phyloP scores from a whole-genome alignment of 2,888 invertebrate genomes.

The Amorpha juglandis region DNA sequence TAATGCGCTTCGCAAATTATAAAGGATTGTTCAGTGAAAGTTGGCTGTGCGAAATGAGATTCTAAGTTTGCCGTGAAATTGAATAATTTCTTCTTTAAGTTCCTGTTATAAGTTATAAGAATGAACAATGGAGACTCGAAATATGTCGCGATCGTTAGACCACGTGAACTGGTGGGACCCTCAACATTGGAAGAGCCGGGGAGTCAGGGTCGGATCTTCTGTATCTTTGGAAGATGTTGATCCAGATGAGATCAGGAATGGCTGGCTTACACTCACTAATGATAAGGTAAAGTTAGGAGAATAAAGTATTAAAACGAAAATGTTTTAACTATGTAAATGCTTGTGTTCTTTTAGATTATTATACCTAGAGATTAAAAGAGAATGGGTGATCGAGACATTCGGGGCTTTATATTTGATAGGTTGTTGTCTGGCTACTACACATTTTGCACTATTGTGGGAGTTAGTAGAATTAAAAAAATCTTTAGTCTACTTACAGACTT shows the following conservation, averaged over 20 bases:
- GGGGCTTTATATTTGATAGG: too few relatives aligned
- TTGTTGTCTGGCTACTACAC: too few relatives aligned
- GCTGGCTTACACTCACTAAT: conserved; percentile 69
- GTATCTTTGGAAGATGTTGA: conserved; percentile 64
- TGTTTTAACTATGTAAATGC: neutral
- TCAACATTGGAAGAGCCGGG: conserved; percentile 60
- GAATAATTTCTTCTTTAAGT: neutral
- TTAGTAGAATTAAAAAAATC: too few relatives aligned
- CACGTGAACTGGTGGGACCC: conserved; percentile 75
- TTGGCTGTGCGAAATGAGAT: neutral
- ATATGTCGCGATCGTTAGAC: conserved; percentile 63
- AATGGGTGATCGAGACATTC: too few relatives aligned
- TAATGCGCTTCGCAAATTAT: neutral
- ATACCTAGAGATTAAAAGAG: too few relatives aligned
- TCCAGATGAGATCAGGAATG: conserved; percentile 68
- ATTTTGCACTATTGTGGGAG: too few relatives aligned
- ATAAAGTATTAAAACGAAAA: too few relatives aligned
- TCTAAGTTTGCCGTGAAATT: neutral
- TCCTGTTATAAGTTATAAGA: neutral
- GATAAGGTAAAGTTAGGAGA: conserved; percentile 55
- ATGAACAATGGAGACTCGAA: conserved; percentile 59
- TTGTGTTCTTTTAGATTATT: neutral
- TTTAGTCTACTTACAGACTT: too few relatives aligned
- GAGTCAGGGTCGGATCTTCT: conserved; percentile 59
- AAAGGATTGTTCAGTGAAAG: neutral